These are phyloP conservation scores for Aphis gossypii DNA, from an alignment of 1,140 invertebrate genomes.

Conservation along the genomic window DNA sequence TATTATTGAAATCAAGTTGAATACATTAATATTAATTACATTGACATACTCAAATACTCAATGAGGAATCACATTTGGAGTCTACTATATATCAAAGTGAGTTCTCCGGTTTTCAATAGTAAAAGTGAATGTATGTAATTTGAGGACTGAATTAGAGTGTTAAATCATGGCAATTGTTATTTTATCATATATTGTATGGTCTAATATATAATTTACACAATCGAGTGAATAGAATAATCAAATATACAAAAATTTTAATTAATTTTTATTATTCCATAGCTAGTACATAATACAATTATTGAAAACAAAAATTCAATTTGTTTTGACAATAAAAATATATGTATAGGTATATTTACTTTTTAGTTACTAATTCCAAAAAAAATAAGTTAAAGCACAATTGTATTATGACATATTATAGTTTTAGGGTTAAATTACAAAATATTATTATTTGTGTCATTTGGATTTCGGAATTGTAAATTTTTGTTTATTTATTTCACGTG, in stretches of 20 bases:
- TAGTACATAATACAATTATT: background rate
- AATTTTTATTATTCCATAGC: background rate
- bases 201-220: background rate
- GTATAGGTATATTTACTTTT: background rate
- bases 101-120: too few relatives aligned
- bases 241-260: background rate
- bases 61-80: background rate
- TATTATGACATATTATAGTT: background rate
- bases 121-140: background rate
- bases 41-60: background rate
- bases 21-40: background rate
- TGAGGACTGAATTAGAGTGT: background rate
- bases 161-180: background rate
- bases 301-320: background rate
- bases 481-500: background rate
- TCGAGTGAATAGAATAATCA: background rate
- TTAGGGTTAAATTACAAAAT: background rate
- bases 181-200: background rate
- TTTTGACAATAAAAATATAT: background rate
- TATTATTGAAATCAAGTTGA: background rate
- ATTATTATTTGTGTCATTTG: background rate
- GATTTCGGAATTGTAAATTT: background rate
- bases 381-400: background rate
- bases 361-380: background rate
- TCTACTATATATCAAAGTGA: background rate